These are phyloP conservation scores for Erebia aethiops DNA, from an alignment of 2,888 invertebrate species.

Conservation along the genomic window DNA sequence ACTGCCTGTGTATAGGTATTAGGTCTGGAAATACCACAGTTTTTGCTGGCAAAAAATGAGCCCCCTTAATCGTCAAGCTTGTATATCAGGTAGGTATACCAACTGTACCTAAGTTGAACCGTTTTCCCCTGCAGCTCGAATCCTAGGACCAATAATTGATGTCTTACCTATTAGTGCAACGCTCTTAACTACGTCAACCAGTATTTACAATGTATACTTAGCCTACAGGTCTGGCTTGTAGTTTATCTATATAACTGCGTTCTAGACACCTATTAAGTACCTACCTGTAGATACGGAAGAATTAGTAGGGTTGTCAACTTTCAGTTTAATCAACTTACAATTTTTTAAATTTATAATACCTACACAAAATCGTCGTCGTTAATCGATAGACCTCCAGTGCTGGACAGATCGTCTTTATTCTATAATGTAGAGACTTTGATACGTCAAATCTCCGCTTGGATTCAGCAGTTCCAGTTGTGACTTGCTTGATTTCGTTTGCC, in stretches of 20 bases:
- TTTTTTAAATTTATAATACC: background rate
- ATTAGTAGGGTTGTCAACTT: conserved; percentile 10
- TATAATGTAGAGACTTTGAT: no score
- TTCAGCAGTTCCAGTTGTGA: no score
- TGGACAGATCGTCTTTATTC: no score
- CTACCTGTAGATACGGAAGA: background rate
- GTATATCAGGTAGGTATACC: background rate
- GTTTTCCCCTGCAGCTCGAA: conserved; percentile 1
- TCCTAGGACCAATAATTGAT: background rate
- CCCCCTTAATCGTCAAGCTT: background rate
- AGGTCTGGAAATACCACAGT: no score
- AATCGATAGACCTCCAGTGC: no score
- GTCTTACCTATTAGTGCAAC: conserved; percentile 8
- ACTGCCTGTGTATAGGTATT: no score
- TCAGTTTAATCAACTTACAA: background rate
- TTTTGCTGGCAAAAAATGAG: no score
- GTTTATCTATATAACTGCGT: conserved; percentile 16
- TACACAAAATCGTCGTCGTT: no score
- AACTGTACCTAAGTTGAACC: background rate
- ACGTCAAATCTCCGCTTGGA: no score
- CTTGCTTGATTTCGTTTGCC: no score
- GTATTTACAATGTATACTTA: conserved; percentile 17
- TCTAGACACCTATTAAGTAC: background rate
- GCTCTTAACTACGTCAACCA: conserved; percentile 2
- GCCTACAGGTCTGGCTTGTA: background rate